phyloP scores from a whole-genome alignment of 2,113 vertebrate genomes.

The Crotophaga sulcirostris region DNA sequence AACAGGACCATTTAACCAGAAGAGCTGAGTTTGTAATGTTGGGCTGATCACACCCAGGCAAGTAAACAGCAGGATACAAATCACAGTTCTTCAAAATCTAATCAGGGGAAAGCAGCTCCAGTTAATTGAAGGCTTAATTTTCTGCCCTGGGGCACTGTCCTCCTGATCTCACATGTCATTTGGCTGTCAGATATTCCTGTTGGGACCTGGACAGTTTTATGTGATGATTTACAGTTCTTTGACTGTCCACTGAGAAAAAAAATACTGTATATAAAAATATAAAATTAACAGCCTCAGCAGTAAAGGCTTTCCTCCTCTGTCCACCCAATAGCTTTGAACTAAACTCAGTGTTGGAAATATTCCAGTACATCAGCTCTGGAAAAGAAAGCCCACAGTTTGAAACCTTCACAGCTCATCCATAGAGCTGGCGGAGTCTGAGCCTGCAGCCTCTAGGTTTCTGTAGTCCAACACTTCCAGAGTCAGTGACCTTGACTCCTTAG shows the following conservation, averaged over 20 bases:
- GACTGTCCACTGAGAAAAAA: not conserved
- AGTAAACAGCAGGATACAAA: not conserved
- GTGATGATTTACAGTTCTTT: not conserved
- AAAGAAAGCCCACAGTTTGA: not conserved
- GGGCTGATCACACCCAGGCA: not conserved
- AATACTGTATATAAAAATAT: not conserved
- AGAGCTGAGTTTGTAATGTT: not conserved
- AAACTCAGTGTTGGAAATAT: not conserved
- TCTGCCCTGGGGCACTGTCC: not conserved
- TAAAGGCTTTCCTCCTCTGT: not conserved
- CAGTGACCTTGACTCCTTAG: not conserved
- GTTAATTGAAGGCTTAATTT: not conserved
- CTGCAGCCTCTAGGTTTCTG: not conserved
- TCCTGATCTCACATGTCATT: not conserved
- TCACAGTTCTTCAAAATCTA: slow-evolving; percentile 1
- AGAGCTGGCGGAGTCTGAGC: not conserved
- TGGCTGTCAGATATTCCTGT: not conserved
- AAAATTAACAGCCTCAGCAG: not conserved
- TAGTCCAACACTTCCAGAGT: not conserved
- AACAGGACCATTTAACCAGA: not conserved
- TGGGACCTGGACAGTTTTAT: not conserved
- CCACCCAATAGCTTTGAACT: not conserved
- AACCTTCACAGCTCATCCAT: not conserved
- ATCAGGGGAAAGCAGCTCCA: not conserved
- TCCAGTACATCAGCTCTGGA: not conserved